Percentiles rank a stretch among this genome's conserved stretches.
Evolutionary conservation across 2,113 vertebrate genomes (phyloP).

Genomic region (Crotalus tigris): DNA sequence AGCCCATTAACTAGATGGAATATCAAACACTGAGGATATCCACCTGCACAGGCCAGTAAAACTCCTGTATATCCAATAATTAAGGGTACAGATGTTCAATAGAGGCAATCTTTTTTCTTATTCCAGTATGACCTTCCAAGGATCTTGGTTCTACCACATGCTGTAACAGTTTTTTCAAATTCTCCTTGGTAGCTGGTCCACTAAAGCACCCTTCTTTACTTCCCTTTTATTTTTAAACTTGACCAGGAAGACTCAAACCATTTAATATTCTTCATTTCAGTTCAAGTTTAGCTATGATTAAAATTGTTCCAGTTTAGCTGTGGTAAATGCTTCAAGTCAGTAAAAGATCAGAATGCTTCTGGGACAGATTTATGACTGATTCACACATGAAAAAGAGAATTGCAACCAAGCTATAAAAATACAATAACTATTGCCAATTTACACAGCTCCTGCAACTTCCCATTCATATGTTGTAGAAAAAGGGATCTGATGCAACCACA

Average conservation of each 20-base stretch:
- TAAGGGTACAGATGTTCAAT: neutral
- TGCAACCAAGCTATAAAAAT: neutral
- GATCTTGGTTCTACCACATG: neutral
- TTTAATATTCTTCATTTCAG: neutral
- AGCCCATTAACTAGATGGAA: neutral
- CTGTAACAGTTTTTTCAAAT: neutral
- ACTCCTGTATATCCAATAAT: neutral
- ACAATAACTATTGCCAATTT: neutral
- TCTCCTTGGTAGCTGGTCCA: neutral
- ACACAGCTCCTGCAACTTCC: neutral
- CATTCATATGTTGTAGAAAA: neutral
- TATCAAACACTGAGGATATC: neutral
- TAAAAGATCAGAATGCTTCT: neutral
- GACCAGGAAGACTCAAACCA: neutral
- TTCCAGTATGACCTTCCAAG: neutral
- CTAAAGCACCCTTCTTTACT: neutral
- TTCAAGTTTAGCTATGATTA: neutral
- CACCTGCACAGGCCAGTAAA: neutral
- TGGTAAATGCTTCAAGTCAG: neutral
- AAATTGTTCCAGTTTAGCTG: neutral
- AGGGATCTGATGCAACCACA: neutral
- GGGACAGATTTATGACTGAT: neutral
- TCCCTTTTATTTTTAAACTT: neutral
- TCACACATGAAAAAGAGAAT: neutral
- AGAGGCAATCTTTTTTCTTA: neutral